phyloP scores from a whole-genome alignment of 2,113 vertebrate genomes.

The Corapipo altera region DNA sequence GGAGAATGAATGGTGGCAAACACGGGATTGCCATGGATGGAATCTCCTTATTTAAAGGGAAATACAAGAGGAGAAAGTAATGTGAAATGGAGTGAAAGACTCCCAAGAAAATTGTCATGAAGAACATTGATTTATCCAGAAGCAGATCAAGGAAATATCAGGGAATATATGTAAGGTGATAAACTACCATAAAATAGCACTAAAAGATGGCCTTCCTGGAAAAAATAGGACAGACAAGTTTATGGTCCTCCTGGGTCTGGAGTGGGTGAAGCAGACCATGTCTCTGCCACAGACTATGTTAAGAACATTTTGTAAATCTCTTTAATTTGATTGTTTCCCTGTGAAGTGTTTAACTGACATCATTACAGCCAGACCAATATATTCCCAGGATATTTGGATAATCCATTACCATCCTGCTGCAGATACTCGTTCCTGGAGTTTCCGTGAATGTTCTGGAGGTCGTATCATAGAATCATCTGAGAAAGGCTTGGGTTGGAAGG shows the following conservation, averaged over 20 bases:
- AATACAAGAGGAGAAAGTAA: fast-evolving
- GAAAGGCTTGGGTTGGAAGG: not conserved
- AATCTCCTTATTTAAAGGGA: not conserved
- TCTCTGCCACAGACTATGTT: not conserved
- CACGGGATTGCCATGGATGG: not conserved
- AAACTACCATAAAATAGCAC: not conserved
- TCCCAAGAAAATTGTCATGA: not conserved
- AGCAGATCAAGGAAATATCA: not conserved
- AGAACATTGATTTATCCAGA: not conserved
- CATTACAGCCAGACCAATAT: not conserved
- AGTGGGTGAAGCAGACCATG: not conserved
- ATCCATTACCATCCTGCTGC: not conserved
- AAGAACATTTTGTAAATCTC: not conserved
- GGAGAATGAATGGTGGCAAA: not conserved
- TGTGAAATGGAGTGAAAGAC: not conserved
- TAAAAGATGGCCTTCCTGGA: not conserved
- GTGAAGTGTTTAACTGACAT: not conserved
- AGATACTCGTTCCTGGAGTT: not conserved
- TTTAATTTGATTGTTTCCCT: not conserved
- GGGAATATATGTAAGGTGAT: not conserved
- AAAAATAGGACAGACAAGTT: not conserved
- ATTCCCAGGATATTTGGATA: not conserved
- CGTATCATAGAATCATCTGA: not conserved
- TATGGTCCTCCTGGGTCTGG: not conserved
- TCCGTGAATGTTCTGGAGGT: not conserved